Evolutionary conservation across 2,797 vertebrate species (phyloP), one percentile per base, ranked within the genome.

Genomic region (Cyclura pinguis): DNA sequence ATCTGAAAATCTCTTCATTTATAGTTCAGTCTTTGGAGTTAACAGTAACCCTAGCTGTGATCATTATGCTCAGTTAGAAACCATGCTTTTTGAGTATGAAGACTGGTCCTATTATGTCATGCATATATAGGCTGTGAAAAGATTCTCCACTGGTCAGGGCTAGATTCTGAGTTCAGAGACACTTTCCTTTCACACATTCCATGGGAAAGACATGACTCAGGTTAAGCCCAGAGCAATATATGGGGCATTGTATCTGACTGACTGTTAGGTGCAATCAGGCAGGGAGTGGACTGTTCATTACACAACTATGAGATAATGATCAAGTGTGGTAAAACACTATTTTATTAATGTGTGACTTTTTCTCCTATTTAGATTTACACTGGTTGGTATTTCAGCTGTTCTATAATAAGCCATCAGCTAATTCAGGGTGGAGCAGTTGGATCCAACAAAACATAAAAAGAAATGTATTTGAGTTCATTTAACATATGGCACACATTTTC

Each of bases 371-470:
- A 85, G 87, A 84, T 92, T 94, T 91, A 94, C 89, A 92, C 35
- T 76, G 35, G 59, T 77, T 55, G 74, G 84, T 87, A 52, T 24
- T 94, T 86, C 86, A 90, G 88, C 93, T 92, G 50, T 93, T 95
- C 95, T 95, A 95, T 90, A 69, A 93, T 52, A 95, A 93, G 89
- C 84, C 88, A 92, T 92, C 84, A 93, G 92, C 84, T 88, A 80
- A 3, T n/a, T 22, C 83, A 91, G 94, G 93, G 89, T 91, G 91
- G 93, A 55, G 89, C 90, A 84, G 67, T 76, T 59, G 69, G 89
- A 87, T 29, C 83, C 89, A 94, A 92, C 57, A 92, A 91, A 88
- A 92, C 52, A 88, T n/a, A 42, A 1, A 9, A n/a, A 52, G 47
- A 67, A 12, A 6, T 64, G 13, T n/a, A 86, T 91, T 95, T 85